phyloP scores from a whole-genome alignment of 1,140 invertebrate genomes.

The Apocrypta bakeri region DNA sequence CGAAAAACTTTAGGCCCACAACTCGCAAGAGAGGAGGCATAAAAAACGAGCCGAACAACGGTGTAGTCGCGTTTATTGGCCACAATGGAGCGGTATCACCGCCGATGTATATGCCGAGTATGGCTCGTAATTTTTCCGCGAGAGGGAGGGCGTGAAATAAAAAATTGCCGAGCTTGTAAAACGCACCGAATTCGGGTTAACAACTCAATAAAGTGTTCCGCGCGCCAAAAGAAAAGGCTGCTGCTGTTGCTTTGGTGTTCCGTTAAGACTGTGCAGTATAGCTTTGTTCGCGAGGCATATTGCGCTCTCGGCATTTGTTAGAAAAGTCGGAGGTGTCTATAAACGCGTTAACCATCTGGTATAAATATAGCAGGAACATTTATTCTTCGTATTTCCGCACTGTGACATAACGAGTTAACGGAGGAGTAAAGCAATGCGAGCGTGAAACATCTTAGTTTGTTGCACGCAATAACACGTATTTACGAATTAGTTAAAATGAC shows the following conservation, averaged over 20 bases:
- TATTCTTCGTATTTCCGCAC: not conserved
- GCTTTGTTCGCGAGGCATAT: not conserved
- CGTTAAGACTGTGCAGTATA: not conserved
- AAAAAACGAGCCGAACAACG: not conserved
- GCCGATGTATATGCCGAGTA: too few species aligned
- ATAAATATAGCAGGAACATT: too few species aligned
- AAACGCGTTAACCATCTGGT: not conserved
- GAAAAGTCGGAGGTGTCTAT: not conserved
- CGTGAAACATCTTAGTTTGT: too few species aligned
- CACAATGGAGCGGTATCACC: not conserved
- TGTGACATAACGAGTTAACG: not conserved
- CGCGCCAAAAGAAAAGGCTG: not conserved
- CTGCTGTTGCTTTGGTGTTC: not conserved
- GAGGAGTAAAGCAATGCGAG: too few species aligned
- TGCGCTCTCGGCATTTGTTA: not conserved
- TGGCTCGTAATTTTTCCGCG: not conserved
- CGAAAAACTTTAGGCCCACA: not conserved
- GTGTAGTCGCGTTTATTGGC: not conserved
- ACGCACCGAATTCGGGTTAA: constrained; percentile 30
- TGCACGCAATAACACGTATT: too few species aligned
- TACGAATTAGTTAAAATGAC: too few species aligned
- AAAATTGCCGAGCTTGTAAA: not conserved
- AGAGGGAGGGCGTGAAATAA: not conserved
- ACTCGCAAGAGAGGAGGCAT: not conserved
- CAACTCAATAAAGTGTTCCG: constrained; percentile 17